phyloP scores from a whole-genome alignment of 2,797 vertebrate species.

The Apogon talboti region DNA sequence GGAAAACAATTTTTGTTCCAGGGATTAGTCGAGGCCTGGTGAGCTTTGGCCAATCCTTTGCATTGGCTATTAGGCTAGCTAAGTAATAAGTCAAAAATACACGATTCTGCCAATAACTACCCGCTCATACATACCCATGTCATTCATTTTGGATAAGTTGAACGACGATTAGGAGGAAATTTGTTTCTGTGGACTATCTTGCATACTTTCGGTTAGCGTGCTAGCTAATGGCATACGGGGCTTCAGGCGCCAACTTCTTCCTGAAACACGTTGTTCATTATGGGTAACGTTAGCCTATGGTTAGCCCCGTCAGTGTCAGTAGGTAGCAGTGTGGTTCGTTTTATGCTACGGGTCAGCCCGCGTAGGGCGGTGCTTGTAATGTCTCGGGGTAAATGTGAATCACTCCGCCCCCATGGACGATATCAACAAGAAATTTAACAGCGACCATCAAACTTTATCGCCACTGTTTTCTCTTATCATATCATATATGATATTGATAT shows the following conservation, averaged over 20 bases:
- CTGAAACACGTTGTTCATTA: slow-evolving; percentile 72
- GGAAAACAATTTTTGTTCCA: slow-evolving; percentile 71
- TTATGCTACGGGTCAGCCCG: slow-evolving; percentile 47
- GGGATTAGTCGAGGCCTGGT: slow-evolving; percentile 79
- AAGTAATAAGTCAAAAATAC: neutral
- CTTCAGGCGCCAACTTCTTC: slow-evolving; percentile 84
- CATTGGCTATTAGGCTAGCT: slow-evolving; percentile 25
- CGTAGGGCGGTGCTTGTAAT: too few relatives aligned
- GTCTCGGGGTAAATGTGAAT: too few relatives aligned
- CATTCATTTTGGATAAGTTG: slow-evolving; percentile 64
- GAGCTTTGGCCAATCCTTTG: slow-evolving; percentile 30
- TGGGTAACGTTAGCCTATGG: slow-evolving; percentile 19
- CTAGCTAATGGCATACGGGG: slow-evolving; percentile 52
- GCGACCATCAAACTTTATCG: neutral
- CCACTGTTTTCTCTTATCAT: neutral
- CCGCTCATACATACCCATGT: slow-evolving; percentile 72
- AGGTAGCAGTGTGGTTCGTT: slow-evolving; percentile 33
- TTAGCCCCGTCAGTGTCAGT: neutral
- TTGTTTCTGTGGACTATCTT: slow-evolving; percentile 5
- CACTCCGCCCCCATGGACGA: slow-evolving; percentile 24
- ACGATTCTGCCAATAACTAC: neutral
- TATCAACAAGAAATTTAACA: neutral
- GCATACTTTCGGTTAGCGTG: slow-evolving; percentile 55
- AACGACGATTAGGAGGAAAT: neutral
- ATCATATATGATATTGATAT: too few relatives aligned